phyloP scores from a whole-genome alignment of 1,140 invertebrate genomes.

The Bradynema listronoti region DNA sequence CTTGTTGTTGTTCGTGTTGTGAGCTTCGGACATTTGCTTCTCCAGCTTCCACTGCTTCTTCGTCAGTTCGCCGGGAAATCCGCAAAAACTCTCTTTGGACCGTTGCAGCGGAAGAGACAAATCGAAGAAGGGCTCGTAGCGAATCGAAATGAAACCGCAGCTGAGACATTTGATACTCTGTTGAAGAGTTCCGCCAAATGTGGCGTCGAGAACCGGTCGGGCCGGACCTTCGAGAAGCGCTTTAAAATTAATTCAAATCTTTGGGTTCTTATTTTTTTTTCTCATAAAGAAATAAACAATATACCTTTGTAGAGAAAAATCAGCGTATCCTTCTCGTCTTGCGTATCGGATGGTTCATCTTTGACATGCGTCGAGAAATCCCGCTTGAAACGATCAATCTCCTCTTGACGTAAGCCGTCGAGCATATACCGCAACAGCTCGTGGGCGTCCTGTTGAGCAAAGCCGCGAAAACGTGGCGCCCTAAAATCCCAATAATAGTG shows the following conservation, averaged over 20 bases:
- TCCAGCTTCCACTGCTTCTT: constrained; percentile 4
- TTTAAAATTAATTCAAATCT: constrained; percentile 18
- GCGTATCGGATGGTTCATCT: constrained; percentile 5
- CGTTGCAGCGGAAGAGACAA: constrained; percentile 74
- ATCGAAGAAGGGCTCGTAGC: constrained; percentile 85
- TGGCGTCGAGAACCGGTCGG: constrained; percentile 30
- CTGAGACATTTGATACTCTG: constrained; percentile 43
- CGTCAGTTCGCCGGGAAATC: not conserved
- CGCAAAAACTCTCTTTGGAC: too few species aligned
- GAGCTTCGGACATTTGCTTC: constrained; percentile 10
- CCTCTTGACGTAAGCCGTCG: constrained; percentile 71
- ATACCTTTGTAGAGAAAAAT: constrained; percentile 33
- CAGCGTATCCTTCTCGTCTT: constrained; percentile 6
- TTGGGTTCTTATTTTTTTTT: constrained; percentile 9
- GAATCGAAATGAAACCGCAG: constrained; percentile 64
- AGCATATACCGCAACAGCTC: constrained; percentile 81
- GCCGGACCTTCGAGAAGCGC: constrained; percentile 24
- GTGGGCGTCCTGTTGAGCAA: constrained; percentile 90
- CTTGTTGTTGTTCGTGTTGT: not conserved
- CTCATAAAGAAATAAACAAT: constrained; percentile 15
- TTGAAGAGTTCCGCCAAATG: constrained; percentile 47
- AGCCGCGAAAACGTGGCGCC: constrained; percentile 77
- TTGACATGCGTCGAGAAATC: constrained; percentile 56
- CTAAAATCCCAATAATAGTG: constrained; percentile 55
- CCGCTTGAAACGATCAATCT: constrained; percentile 58